Evolutionary conservation across 2,888 invertebrate species (phyloP).

Genomic region (Nomada fucata): DNA sequence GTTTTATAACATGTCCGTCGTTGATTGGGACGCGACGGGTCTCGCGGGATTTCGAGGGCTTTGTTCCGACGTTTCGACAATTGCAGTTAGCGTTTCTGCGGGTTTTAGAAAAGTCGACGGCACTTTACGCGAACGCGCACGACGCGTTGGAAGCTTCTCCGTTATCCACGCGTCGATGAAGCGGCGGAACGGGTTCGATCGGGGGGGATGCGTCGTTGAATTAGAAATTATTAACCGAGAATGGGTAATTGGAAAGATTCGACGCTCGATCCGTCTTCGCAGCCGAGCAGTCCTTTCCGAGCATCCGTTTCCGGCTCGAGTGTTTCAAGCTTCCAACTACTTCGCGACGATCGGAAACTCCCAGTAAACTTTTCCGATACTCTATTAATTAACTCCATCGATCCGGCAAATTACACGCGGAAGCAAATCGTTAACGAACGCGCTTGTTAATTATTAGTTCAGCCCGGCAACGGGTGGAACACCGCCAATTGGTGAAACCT

Average conservation of each 20-base stretch:
- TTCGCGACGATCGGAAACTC: slow-evolving; percentile 14
- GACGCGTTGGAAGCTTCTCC: background rate
- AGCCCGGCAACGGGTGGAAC: background rate
- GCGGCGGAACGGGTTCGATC: slow-evolving; percentile 9
- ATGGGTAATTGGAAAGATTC: slow-evolving; percentile 22
- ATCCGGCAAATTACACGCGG: slow-evolving; percentile 33
- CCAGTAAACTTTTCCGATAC: slow-evolving; percentile 45
- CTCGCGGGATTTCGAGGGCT: background rate
- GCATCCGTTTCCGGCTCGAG: background rate
- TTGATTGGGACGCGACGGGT: background rate
- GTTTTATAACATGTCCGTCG: background rate
- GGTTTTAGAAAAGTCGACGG: too few species aligned
- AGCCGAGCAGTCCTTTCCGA: slow-evolving; percentile 2
- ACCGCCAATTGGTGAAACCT: background rate
- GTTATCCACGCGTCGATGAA: slow-evolving; percentile 11
- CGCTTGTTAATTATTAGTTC: slow-evolving; percentile 47
- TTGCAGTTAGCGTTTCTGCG: background rate
- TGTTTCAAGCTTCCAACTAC: background rate
- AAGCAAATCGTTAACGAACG: slow-evolving; percentile 41
- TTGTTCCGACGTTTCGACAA: background rate
- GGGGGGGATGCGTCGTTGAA: slow-evolving; percentile 5
- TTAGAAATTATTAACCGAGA: background rate
- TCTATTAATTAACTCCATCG: slow-evolving; percentile 49
- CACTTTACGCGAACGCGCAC: background rate
- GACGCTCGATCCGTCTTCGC: background rate